phyloP scores from a whole-genome alignment of 2,888 invertebrate species.

The Eupeodes luniger region DNA sequence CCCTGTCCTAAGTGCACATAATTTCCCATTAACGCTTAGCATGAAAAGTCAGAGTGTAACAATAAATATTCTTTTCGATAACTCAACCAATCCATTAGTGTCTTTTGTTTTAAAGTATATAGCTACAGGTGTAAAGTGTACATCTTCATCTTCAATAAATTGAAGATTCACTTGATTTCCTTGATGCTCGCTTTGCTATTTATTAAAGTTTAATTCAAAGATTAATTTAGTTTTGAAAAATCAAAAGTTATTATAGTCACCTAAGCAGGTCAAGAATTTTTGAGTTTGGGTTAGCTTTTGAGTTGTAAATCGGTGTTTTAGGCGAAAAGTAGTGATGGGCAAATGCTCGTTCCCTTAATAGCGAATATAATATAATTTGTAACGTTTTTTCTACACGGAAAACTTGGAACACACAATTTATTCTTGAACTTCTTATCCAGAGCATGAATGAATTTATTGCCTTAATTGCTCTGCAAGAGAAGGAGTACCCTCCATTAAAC shows the following conservation, averaged over 20 bases:
- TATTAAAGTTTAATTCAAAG: neutral
- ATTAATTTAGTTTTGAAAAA: neutral
- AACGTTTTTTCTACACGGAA: neutral
- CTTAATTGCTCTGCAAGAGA: too few relatives aligned
- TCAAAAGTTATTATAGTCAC: neutral
- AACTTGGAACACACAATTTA: neutral
- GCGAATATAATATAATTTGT: too few relatives aligned
- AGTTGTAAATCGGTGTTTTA: neutral
- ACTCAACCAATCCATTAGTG: conserved; percentile 9
- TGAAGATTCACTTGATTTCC: conserved; percentile 46
- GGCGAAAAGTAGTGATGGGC: too few relatives aligned
- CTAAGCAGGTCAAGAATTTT: neutral
- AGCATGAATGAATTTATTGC: neutral
- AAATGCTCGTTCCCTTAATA: too few relatives aligned
- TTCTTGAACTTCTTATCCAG: neutral
- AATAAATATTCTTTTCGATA: conserved; percentile 54
- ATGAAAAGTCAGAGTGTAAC: conserved; percentile 68
- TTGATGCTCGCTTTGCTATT: neutral
- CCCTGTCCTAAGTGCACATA: conserved; percentile 10
- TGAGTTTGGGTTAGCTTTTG: neutral
- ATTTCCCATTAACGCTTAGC: conserved; percentile 61
- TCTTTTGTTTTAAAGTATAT: neutral
- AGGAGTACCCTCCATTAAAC: neutral
- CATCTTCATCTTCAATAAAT: neutral
- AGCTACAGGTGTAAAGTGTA: neutral